Evolutionary conservation across 1,140 invertebrate genomes (phyloP).

Genomic region (Apolygus lucorum): DNA sequence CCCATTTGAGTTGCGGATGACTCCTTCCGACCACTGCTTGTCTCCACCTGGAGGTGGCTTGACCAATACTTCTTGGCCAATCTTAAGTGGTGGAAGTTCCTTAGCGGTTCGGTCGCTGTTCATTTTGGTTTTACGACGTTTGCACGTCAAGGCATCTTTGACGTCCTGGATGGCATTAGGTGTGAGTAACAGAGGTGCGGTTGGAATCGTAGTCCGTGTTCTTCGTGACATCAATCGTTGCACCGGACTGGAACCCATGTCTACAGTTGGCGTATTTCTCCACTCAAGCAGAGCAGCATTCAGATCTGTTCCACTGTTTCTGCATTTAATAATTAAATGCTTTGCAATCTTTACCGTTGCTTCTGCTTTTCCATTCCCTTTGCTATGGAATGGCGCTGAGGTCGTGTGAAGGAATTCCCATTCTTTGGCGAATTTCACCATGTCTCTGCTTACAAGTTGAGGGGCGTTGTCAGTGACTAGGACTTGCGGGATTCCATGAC

Average conservation of each 20-base stretch:
- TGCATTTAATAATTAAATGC: not conserved
- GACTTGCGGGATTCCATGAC: conserved; percentile 38
- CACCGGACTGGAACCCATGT: not conserved
- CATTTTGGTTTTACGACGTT: not conserved
- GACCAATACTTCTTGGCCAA: not conserved
- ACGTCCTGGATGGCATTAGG: not conserved
- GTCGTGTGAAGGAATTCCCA: conserved; percentile 39
- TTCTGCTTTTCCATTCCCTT: conserved; percentile 42
- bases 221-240: not conserved
- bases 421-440: conserved; percentile 38
- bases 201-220: not conserved
- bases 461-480: conserved; percentile 42
- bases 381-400: conserved; percentile 39
- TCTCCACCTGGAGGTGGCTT: not conserved
- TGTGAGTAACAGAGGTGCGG: not conserved
- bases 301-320: not conserved
- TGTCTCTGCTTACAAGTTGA: conserved; percentile 39
- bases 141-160: not conserved
- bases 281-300: not conserved
- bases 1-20: not conserved
- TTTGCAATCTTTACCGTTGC: conserved; percentile 18
- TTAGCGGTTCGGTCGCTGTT: not conserved
- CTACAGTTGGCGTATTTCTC: not conserved
- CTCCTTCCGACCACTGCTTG: not conserved
- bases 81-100: not conserved